Conservation (phyloP, 2,888 invertebrate species). For the Druceiella hillmani region DNA sequence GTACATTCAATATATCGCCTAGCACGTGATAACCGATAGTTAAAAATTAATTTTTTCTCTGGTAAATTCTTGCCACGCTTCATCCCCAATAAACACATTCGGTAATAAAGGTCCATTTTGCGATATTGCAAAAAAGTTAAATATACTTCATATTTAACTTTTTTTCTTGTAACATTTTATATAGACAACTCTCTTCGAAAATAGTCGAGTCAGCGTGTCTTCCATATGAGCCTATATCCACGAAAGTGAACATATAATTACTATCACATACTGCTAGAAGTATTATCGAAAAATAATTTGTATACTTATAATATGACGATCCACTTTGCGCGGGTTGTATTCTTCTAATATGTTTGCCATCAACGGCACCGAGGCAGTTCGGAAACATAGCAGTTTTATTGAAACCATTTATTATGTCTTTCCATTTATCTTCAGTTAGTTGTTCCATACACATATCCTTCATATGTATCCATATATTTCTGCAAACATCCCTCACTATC, state of each 20-base stretch:
- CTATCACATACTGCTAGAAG: slow-evolving; percentile 13
- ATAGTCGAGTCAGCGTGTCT: slow-evolving; percentile 17
- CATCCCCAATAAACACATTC: slow-evolving; percentile 19
- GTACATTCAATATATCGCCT: too few relatives aligned
- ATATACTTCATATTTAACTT: slow-evolving; percentile 20
- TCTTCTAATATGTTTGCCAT: slow-evolving; percentile 24
- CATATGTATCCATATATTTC: slow-evolving; percentile 19
- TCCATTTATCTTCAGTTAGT: slow-evolving; percentile 14
- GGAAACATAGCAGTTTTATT: slow-evolving; percentile 15
- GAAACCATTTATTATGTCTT: slow-evolving; percentile 12
- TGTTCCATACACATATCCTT: slow-evolving; percentile 17
- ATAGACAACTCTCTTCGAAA: slow-evolving; percentile 20
- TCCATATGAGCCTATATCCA: slow-evolving; percentile 22
- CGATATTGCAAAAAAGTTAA: slow-evolving; percentile 15
- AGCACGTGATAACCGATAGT: too few relatives aligned
- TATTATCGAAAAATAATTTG: slow-evolving; percentile 16
- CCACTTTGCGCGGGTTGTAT: slow-evolving; percentile 18
- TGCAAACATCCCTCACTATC: slow-evolving; percentile 17
- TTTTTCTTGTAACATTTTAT: slow-evolving; percentile 17
- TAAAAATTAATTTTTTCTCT: too few relatives aligned
- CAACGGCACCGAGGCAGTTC: slow-evolving; percentile 23
- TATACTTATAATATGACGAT: slow-evolving; percentile 16
- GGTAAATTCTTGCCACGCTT: too few relatives aligned
- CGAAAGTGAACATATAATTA: slow-evolving; percentile 18
- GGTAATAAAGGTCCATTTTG: slow-evolving; percentile 16